These are phyloP conservation scores for Conopomorpha cramerella DNA, from an alignment of 1,140 invertebrate species.

Conservation along the genomic window DNA sequence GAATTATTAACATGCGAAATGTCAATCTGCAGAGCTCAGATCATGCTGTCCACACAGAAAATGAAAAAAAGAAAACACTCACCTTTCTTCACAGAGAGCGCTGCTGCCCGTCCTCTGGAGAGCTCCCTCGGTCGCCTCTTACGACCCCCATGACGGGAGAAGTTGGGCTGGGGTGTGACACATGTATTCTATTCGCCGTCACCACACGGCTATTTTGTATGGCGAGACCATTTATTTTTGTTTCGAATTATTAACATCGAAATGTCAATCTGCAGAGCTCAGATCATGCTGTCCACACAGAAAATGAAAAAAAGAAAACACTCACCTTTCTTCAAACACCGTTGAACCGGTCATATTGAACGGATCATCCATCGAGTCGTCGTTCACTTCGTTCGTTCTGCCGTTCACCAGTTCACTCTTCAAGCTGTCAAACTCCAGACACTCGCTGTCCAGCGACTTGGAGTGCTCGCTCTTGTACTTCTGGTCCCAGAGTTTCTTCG, in stretches of 20 bases:
- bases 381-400: background rate
- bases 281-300: conserved; percentile 7
- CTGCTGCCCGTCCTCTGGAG: too few species aligned
- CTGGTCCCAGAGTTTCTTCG: conserved; percentile 79
- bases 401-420: background rate
- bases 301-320: background rate
- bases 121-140: too few species aligned
- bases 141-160: too few species aligned
- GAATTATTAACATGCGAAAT: too few species aligned
- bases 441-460: conserved; percentile 20
- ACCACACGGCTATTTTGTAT: too few species aligned
- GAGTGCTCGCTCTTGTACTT: conserved; percentile 14
- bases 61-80: background rate
- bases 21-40: conserved; percentile 6
- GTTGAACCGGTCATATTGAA: background rate
- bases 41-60: conserved; percentile 7
- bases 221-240: too few species aligned
- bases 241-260: too few species aligned
- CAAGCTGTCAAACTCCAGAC: conserved; percentile 4
- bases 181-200: too few species aligned
- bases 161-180: too few species aligned
- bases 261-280: conserved; percentile 6
- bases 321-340: background rate
- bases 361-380: background rate
- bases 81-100: too few species aligned